These are phyloP conservation scores for Otus sunia DNA, from an alignment of 2,113 vertebrate genomes.

Conservation along the genomic window DNA sequence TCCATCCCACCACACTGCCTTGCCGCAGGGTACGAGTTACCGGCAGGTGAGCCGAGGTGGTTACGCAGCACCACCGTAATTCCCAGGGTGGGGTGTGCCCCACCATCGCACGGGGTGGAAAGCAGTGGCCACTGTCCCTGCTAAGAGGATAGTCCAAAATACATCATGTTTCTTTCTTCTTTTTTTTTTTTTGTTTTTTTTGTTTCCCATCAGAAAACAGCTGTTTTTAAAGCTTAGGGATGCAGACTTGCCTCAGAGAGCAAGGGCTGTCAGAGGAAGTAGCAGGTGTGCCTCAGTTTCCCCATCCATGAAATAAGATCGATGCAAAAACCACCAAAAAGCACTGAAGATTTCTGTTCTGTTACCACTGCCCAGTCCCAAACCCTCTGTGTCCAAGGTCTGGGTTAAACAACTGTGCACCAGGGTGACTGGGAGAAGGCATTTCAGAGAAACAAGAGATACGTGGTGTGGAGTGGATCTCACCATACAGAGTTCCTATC, in stretches of 20 bases:
- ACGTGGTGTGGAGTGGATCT: fast-evolving
- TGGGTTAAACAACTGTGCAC: not conserved
- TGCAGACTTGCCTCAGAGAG: not conserved
- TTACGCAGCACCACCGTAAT: not conserved
- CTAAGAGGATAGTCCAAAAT: not conserved
- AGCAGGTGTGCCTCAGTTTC: not conserved
- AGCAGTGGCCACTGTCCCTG: not conserved
- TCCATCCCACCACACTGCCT: not conserved
- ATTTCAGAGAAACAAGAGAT: not conserved
- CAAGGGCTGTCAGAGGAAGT: not conserved
- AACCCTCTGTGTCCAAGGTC: not conserved
- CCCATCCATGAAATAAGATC: not conserved
- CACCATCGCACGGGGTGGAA: not conserved
- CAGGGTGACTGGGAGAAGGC: not conserved
- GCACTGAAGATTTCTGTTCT: not conserved
- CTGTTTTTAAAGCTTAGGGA: not conserved
- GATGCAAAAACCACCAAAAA: not conserved
- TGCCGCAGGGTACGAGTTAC: slow-evolving; percentile 23
- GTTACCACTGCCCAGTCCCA: not conserved
- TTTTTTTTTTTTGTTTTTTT: not conserved
- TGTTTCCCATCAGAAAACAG: not conserved
- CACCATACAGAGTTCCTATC: not conserved
- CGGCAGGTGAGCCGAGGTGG: not conserved
- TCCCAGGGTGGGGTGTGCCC: not conserved
- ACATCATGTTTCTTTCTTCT: not conserved